A percentile compares a stretch with the other conserved stretches of the same genome.
These are phyloP conservation scores for Linepithema humile DNA, from an alignment of 1,140 invertebrate genomes.

Conservation along the genomic window DNA sequence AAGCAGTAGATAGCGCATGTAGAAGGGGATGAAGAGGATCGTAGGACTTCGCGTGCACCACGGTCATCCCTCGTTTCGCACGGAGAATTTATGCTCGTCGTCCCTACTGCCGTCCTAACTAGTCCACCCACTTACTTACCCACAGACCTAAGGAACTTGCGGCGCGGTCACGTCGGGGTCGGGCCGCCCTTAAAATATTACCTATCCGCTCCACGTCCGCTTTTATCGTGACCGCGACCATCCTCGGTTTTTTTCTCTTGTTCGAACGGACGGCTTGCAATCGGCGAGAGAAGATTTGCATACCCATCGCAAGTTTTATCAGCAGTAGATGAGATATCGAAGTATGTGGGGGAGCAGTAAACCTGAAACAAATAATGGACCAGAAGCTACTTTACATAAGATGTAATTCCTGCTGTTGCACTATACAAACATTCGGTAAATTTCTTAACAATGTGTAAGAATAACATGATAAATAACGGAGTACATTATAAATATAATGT, in stretches of 20 bases:
- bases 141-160: slow-evolving; percentile 73
- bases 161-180: slow-evolving; percentile 60
- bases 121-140: slow-evolving; percentile 83
- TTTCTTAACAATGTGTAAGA: no score
- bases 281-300: slow-evolving; percentile 75
- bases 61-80: slow-evolving; percentile 82
- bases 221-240: slow-evolving; percentile 61
- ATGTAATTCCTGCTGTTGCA: not conserved
- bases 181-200: slow-evolving; percentile 82
- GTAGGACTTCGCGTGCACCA: slow-evolving; percentile 78
- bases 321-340: slow-evolving; percentile 27
- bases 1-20: slow-evolving; percentile 43
- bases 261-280: not conserved
- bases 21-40: slow-evolving; percentile 62
- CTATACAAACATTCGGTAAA: not conserved
- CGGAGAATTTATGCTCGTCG: slow-evolving; percentile 83
- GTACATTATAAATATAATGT: no score
- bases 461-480: no score
- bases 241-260: not conserved
- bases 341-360: not conserved
- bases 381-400: not conserved
- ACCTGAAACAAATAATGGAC: not conserved
- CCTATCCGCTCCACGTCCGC: slow-evolving; percentile 62
- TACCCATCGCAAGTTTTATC: slow-evolving; percentile 75
- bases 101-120: slow-evolving; percentile 82